phyloP scores from a whole-genome alignment of 2,113 vertebrate species.

The Gyps fulvus region DNA sequence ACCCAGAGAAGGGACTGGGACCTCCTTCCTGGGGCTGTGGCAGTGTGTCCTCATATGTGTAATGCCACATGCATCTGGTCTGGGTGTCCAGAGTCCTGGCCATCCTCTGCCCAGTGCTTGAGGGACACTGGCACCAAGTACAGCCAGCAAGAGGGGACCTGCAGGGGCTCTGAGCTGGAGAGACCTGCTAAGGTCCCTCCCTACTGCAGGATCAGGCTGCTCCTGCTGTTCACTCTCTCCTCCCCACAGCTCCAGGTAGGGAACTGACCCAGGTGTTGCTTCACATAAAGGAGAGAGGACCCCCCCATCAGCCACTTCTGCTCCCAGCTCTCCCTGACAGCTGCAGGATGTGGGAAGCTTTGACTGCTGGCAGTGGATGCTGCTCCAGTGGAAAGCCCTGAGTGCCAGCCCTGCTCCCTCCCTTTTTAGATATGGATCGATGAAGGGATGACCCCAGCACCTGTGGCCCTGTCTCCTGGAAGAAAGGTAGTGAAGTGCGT shows the following conservation, averaged over 20 bases:
- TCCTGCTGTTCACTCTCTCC: not conserved
- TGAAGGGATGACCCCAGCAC: not conserved
- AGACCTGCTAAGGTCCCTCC: not conserved
- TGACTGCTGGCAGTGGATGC: not conserved
- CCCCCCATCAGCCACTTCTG: not conserved
- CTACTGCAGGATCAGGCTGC: not conserved
- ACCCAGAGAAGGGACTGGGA: not conserved
- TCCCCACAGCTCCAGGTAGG: not conserved
- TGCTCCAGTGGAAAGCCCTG: not conserved
- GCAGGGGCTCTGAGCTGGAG: not conserved
- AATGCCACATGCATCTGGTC: not conserved
- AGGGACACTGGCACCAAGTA: not conserved
- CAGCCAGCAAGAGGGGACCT: not conserved
- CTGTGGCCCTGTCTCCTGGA: not conserved
- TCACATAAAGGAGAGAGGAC: not conserved
- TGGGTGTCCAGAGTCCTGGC: not conserved
- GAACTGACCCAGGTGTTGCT: not conserved
- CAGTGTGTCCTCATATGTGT: not conserved
- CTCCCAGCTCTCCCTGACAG: not conserved
- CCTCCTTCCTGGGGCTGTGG: not conserved
- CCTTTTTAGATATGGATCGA: fast-evolving
- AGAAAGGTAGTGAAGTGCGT: not conserved
- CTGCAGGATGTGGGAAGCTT: not conserved
- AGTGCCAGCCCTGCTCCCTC: not conserved
- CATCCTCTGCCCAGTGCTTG: not conserved